phyloP scores from a whole-genome alignment of 1,140 invertebrate species.

The Schlechtendalia chinensis region DNA sequence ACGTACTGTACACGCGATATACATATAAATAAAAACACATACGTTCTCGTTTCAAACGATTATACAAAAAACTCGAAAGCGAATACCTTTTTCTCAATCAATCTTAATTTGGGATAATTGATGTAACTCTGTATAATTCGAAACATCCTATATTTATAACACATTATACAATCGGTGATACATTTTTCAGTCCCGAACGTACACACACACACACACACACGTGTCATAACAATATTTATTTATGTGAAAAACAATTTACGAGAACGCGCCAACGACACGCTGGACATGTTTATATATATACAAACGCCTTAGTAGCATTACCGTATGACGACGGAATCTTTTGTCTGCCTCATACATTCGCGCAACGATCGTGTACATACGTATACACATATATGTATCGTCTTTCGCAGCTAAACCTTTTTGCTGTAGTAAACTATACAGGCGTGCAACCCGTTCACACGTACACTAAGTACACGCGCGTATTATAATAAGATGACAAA shows the following conservation, averaged over 20 bases:
- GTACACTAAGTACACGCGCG: neutral
- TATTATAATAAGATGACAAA: neutral
- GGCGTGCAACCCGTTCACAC: neutral
- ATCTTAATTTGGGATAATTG: too few relatives aligned
- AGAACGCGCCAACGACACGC: neutral
- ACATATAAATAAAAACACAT: too few relatives aligned
- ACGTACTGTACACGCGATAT: too few relatives aligned
- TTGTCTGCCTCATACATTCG: too few relatives aligned
- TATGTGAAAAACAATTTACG: neutral
- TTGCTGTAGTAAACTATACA: neutral
- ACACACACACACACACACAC: neutral
- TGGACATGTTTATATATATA: too few relatives aligned
- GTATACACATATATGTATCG: neutral
- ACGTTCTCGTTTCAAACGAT: too few relatives aligned
- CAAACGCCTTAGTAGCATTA: too few relatives aligned
- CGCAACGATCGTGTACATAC: neutral
- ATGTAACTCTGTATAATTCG: neutral
- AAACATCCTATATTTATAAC: neutral
- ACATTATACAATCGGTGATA: neutral
- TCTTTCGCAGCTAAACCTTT: neutral
- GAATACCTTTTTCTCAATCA: too few relatives aligned
- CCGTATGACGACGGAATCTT: too few relatives aligned
- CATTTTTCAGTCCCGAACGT: neutral
- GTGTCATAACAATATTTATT: too few relatives aligned
- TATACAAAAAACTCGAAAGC: too few relatives aligned